Evolutionary conservation across 1,140 invertebrate species (phyloP).

Genomic region (Zaprionus camerounensis): DNA sequence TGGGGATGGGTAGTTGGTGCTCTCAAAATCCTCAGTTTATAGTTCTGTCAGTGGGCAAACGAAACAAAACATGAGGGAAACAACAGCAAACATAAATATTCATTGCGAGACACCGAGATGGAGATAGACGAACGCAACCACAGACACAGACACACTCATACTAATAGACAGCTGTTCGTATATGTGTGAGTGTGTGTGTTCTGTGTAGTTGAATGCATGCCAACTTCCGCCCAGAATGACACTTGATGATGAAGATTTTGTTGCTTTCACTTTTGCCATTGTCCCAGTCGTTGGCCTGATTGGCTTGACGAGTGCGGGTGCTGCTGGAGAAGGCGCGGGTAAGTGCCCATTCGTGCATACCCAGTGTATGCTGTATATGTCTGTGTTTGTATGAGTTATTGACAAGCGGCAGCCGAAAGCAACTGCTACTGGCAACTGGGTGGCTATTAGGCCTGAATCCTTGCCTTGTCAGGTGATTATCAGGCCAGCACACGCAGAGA

Average conservation of each 20-base stretch:
- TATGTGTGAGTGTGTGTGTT: slow-evolving; percentile 23
- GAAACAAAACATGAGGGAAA: slow-evolving; percentile 57
- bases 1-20: slow-evolving; percentile 4
- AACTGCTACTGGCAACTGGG: slow-evolving; percentile 31
- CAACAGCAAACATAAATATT: slow-evolving; percentile 77
- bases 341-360: slow-evolving; percentile 5
- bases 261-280: slow-evolving; percentile 79
- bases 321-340: neutral
- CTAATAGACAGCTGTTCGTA: slow-evolving; percentile 49
- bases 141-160: slow-evolving; percentile 23
- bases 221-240: slow-evolving; percentile 80
- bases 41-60: slow-evolving; percentile 38
- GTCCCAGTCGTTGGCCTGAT: slow-evolving; percentile 34
- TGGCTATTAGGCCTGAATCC: slow-evolving; percentile 54
- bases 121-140: slow-evolving; percentile 29
- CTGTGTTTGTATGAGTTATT: slow-evolving; percentile 37
- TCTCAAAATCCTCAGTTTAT: slow-evolving; percentile 33
- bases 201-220: slow-evolving; percentile 49
- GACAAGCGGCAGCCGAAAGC: slow-evolving; percentile 37
- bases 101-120: slow-evolving; percentile 54
- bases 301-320: slow-evolving; percentile 25
- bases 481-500: slow-evolving; percentile 35
- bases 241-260: slow-evolving; percentile 83
- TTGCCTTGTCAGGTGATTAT: slow-evolving; percentile 64
- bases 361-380: slow-evolving; percentile 1